Percentiles rank a stretch among this genome's conserved stretches.
These are phyloP conservation scores for Aphaenogaster rudis DNA, from an alignment of 1,140 invertebrate species.

Conservation along the genomic window DNA sequence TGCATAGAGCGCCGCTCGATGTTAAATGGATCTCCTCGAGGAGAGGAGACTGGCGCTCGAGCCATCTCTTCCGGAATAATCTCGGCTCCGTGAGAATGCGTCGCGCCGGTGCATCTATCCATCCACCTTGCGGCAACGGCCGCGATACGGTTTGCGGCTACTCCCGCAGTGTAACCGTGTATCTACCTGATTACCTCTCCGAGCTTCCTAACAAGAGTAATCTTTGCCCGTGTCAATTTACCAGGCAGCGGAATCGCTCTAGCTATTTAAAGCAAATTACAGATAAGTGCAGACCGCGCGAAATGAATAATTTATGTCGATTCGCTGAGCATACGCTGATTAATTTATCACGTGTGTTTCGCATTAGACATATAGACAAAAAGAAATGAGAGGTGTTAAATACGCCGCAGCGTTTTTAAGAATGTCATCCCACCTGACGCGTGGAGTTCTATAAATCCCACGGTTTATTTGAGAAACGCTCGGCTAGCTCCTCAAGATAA, in stretches of 20 bases:
- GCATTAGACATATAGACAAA: not conserved
- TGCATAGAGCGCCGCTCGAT: slow-evolving; percentile 64
- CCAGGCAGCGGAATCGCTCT: slow-evolving; percentile 22
- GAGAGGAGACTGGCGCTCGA: slow-evolving; percentile 15
- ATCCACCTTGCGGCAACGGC: slow-evolving; percentile 19
- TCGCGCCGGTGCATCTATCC: slow-evolving; percentile 47
- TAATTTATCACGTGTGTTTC: slow-evolving; percentile 18
- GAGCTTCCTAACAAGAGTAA: slow-evolving; percentile 49
- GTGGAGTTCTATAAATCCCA: not conserved
- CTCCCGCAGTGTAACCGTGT: slow-evolving; percentile 7
- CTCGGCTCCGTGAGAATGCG: slow-evolving; percentile 72
- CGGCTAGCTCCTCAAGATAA: not conserved
- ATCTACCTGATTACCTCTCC: slow-evolving; percentile 4
- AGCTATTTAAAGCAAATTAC: slow-evolving; percentile 42
- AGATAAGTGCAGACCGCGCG: slow-evolving; percentile 34
- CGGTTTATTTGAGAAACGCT: slow-evolving; percentile 30
- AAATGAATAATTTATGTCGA: slow-evolving; percentile 38
- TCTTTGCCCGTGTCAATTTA: slow-evolving; percentile 49
- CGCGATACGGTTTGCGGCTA: slow-evolving; percentile 45
- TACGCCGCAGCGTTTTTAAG: no score
- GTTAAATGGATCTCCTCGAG: slow-evolving; percentile 61
- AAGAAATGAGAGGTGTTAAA: not conserved
- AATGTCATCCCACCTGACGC: not conserved
- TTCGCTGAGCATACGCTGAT: slow-evolving; percentile 1
- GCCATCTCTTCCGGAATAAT: slow-evolving; percentile 74